Percentiles rank a stretch among this genome's conserved stretches.
phyloP scores from a whole-genome alignment of 2,888 invertebrate species.

The Norana najaformis region DNA sequence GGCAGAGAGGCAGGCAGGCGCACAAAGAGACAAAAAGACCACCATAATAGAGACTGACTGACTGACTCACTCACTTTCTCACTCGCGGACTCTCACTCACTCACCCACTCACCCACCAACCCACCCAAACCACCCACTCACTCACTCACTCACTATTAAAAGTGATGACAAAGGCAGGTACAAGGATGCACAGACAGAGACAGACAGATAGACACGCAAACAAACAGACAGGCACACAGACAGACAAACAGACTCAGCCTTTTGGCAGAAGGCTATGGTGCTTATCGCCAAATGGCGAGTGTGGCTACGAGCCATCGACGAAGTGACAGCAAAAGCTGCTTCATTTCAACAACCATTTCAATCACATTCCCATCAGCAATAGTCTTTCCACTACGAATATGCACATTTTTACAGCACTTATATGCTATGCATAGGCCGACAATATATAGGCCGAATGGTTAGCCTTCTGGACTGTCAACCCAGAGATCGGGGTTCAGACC shows the following conservation, averaged over 20 bases:
- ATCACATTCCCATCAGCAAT: not conserved
- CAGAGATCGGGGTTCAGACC: no score
- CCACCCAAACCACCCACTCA: not conserved
- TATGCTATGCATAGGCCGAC: not conserved
- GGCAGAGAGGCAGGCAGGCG: not conserved
- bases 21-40: not conserved
- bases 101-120: not conserved
- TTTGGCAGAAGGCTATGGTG: not conserved
- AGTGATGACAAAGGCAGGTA: no score
- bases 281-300: not conserved
- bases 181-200: no score
- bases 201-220: not conserved
- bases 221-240: no score
- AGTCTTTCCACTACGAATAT: not conserved
- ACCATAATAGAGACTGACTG: no score
- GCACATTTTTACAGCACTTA: not conserved
- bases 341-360: not conserved
- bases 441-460: not conserved
- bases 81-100: no score
- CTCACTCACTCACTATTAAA: no score
- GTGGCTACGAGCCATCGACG: not conserved
- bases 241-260: no score
- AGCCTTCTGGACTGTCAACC: not conserved
- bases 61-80: no score
- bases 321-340: not conserved